phyloP scores from a whole-genome alignment of 1,140 invertebrate genomes.

The Drosophila grimshawi region DNA sequence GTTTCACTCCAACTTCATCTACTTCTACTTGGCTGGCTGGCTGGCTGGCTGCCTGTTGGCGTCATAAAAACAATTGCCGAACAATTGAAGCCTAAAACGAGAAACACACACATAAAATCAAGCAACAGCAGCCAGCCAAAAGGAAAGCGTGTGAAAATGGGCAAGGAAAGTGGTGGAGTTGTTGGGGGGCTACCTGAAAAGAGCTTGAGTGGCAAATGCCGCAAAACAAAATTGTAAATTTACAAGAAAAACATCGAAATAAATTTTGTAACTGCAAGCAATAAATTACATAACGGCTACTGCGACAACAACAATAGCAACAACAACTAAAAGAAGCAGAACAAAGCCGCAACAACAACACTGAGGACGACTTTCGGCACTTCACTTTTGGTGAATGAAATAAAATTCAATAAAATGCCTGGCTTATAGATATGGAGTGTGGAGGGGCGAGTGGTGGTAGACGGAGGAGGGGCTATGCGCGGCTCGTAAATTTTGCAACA shows the following conservation, averaged over 20 bases:
- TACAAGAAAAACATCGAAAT: constrained; percentile 71
- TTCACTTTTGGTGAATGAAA: constrained; percentile 51
- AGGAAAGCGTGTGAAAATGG: neutral
- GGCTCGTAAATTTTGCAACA: constrained; percentile 77
- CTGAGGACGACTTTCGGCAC: constrained; percentile 45
- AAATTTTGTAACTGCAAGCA: constrained; percentile 81
- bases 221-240: constrained; percentile 74
- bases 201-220: constrained; percentile 27
- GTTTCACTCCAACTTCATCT: constrained; percentile 56
- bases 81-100: constrained; percentile 65
- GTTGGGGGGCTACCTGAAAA: constrained; percentile 43
- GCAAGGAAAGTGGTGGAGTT: neutral
- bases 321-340: constrained; percentile 18
- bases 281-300: constrained; percentile 74
- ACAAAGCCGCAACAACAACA: constrained; percentile 10
- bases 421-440: constrained; percentile 1
- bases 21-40: neutral
- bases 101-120: constrained; percentile 30
- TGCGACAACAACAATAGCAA: constrained; percentile 51
- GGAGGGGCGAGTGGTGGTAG: constrained; percentile 3
- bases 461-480: constrained; percentile 16
- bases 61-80: constrained; percentile 72
- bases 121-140: constrained; percentile 10
- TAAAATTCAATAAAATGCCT: constrained; percentile 62
- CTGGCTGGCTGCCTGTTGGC: constrained; percentile 22